phyloP scores from a whole-genome alignment of 23 tunicate genomes.

The Diplosoma virens region DNA sequence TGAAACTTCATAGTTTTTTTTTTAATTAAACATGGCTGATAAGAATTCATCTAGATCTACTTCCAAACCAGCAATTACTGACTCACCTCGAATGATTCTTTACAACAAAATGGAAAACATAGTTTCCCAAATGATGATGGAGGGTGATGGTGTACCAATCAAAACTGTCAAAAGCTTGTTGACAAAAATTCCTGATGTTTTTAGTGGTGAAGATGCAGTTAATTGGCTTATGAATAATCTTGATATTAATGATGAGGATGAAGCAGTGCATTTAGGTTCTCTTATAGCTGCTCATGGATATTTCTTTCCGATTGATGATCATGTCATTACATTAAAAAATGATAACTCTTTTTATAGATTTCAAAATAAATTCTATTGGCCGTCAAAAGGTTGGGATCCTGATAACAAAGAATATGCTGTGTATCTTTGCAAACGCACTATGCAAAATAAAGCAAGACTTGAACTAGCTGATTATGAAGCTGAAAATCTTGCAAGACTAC shows the following conservation, averaged over 20 bases:
- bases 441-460: slow-evolving; percentile 94
- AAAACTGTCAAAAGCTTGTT: slow-evolving; percentile 92
- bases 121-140: slow-evolving; percentile 66
- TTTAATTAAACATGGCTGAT: slow-evolving; percentile 29
- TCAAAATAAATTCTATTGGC: slow-evolving; percentile 77
- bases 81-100: slow-evolving; percentile 69
- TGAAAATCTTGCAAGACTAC: slow-evolving; percentile 92
- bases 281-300: slow-evolving; percentile 95
- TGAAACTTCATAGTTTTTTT: too few relatives aligned
- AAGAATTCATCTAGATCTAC: background rate
- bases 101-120: slow-evolving; percentile 81
- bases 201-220: slow-evolving; percentile 96
- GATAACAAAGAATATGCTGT: slow-evolving; percentile 95
- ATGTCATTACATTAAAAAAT: slow-evolving; percentile 87
- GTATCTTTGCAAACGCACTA: slow-evolving; percentile 92
- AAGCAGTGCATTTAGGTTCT: slow-evolving; percentile 95
- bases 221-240: slow-evolving; percentile 64
- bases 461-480: slow-evolving; percentile 99
- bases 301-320: slow-evolving; percentile 96
- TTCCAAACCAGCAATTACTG: slow-evolving; percentile 24
- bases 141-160: slow-evolving; percentile 79
- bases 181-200: slow-evolving; percentile 96
- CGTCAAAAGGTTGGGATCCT: slow-evolving; percentile 99
- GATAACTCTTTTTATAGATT: slow-evolving; percentile 93
- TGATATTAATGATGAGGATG: slow-evolving; percentile 58